Evolutionary conservation across 1,140 invertebrate genomes (phyloP).

Genomic region (Gonatopus flavifemur): DNA sequence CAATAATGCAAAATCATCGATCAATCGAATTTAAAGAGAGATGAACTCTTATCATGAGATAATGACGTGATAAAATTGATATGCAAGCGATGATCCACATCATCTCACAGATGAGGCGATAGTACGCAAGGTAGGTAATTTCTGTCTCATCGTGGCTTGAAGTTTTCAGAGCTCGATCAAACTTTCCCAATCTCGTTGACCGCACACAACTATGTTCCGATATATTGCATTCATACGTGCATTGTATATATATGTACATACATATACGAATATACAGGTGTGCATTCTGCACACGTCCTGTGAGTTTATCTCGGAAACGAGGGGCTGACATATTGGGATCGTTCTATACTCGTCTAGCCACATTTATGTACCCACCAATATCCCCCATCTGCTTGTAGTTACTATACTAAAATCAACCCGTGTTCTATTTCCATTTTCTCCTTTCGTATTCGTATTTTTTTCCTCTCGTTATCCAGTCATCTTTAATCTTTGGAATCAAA

Average conservation of each 20-base stretch:
- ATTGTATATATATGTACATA: too few relatives aligned
- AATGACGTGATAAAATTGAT: too few relatives aligned
- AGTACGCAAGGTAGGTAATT: constrained; percentile 26
- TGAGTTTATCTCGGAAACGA: constrained; percentile 48
- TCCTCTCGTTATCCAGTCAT: background rate
- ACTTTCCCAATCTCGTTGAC: constrained; percentile 39
- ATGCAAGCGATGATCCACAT: constrained; percentile 7
- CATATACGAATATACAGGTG: constrained; percentile 2
- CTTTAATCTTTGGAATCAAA: background rate
- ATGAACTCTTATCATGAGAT: too few relatives aligned
- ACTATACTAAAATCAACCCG: constrained; percentile 18
- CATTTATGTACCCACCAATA: constrained; percentile 49
- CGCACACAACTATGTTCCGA: constrained; percentile 14
- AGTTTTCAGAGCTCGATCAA: constrained; percentile 22
- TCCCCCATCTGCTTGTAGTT: constrained; percentile 26
- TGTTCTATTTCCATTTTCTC: constrained; percentile 6
- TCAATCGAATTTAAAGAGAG: too few relatives aligned
- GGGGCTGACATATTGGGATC: constrained; percentile 50
- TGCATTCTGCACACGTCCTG: constrained; percentile 44
- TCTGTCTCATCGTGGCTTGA: too few relatives aligned
- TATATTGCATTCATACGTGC: constrained; percentile 13
- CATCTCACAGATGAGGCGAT: constrained; percentile 4
- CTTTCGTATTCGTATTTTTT: background rate
- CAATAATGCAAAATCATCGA: too few relatives aligned
- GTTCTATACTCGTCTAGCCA: constrained; percentile 43